Percentiles rank a stretch among this genome's conserved stretches.
Conservation (phyloP, 1,140 invertebrate genomes). For the Anadara kagoshimensis region DNA sequence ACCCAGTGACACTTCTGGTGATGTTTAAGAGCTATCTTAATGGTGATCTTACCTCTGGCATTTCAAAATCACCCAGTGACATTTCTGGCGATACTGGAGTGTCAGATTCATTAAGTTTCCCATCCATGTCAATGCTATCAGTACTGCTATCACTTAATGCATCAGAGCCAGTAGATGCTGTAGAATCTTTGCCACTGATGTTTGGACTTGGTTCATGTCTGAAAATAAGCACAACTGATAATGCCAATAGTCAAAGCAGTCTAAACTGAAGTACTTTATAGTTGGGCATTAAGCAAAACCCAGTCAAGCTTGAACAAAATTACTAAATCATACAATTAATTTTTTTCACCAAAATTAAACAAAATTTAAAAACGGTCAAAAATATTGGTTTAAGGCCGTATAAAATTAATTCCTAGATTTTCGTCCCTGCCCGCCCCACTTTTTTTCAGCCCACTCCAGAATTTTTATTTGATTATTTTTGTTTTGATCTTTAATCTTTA, state of each 20-base stretch:
- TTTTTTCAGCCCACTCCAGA: too few relatives aligned
- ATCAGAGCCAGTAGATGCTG: constrained; percentile 60
- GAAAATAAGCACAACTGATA: background rate
- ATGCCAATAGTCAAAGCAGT: background rate
- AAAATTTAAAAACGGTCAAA: background rate
- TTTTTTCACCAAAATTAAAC: background rate
- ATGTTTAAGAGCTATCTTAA: constrained; percentile 25
- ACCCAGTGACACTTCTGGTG: constrained; percentile 49
- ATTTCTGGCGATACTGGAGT: constrained; percentile 21
- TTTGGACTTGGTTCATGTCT: constrained; percentile 65
- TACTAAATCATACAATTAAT: background rate
- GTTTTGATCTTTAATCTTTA: too few relatives aligned
- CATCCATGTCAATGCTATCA: constrained; percentile 29
- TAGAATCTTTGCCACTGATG: constrained; percentile 69
- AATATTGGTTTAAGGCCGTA: background rate
- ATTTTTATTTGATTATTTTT: too few relatives aligned
- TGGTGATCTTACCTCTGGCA: constrained; percentile 30
- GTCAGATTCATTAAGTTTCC: constrained; percentile 1
- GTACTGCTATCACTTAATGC: constrained; percentile 61
- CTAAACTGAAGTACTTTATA: background rate
- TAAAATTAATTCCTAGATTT: too few relatives aligned
- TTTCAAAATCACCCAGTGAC: constrained; percentile 25
- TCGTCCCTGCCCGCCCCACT: too few relatives aligned
- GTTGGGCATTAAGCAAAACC: background rate
- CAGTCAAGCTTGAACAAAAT: background rate